Evolutionary conservation across 2,113 vertebrate species (phyloP), one percentile per base, ranked within the genome.

Genomic region (Actinemys pallida): DNA sequence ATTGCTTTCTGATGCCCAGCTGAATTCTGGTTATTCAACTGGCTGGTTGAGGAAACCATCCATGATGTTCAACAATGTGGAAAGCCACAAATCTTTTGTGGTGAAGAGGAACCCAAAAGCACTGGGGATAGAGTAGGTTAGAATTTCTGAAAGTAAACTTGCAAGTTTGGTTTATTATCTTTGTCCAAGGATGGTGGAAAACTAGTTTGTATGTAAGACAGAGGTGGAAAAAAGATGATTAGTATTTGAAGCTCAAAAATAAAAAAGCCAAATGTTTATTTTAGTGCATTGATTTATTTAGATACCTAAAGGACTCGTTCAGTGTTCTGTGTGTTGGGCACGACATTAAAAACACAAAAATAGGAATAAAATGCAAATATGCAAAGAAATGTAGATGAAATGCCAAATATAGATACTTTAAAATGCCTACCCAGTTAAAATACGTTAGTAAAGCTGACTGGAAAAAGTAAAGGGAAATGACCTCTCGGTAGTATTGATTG

Each of bases 1-100:
- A 97, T 89, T 0, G 57, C 83, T 95, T 80, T 83, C 2, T 83
- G 83, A 59, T 81, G 57, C 42, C 49, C 4, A 17, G 89, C 92
- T 90, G 92, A 87, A 86, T 86, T 90, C 81, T 90, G 91, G 87
- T 86, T 91, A 94, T 93, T 96, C 94, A 29, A 81, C 94, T 93
- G 95, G 84, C 86, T 95, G 92, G 62, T 39, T 94, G 82, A 93
- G 81, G 89, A 96, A 94, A 89, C 81, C 57, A 86, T 83, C 83
- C 31, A 39, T 6, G 81, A 92, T 91, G 89, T 95, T 94, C 93
- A 95, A 72, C n/a, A 62, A 5, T 39, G 56, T 19, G 78, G 69
- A 95, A 29, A 22, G 29, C 69, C 50, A n/a, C 82, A 94, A 83
- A 86, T 92, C 81, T 92, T 95, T 45, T 83, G 35, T 90, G 62